Conservation (phyloP, 2,888 invertebrate genomes). For the Eupsilia transversa region DNA sequence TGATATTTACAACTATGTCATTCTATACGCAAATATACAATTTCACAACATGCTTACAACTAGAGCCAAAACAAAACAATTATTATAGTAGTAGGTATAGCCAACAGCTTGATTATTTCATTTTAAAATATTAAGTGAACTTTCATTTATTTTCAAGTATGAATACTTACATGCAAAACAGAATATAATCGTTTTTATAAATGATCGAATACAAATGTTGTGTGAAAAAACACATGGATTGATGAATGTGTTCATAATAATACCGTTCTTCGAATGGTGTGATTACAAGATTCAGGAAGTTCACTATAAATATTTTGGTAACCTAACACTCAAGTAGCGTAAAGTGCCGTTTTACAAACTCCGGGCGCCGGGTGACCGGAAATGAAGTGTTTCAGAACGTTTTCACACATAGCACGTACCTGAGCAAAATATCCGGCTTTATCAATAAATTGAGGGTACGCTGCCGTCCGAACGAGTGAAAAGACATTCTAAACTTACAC, state of each 20-base stretch:
- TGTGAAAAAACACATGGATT: not conserved
- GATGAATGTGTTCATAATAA: conserved; percentile 17
- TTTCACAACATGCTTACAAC: conserved; percentile 48
- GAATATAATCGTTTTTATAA: not conserved
- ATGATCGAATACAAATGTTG: not conserved
- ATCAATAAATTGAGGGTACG: too few relatives aligned
- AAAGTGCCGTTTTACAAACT: conserved; percentile 3
- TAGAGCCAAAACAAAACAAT: conserved; percentile 38
- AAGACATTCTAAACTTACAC: too few relatives aligned
- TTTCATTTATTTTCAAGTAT: not conserved
- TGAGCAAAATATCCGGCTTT: too few relatives aligned
- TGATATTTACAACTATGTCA: conserved; percentile 51
- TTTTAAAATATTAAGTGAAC: conserved; percentile 6
- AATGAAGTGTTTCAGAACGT: not conserved
- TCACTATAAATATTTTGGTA: conserved; percentile 41
- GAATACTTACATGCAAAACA: not conserved
- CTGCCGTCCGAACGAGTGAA: too few relatives aligned
- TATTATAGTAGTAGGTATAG: not conserved
- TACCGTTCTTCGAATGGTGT: conserved; percentile 7
- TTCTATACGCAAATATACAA: conserved; percentile 39
- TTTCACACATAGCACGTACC: not conserved
- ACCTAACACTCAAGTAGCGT: conserved; percentile 5
- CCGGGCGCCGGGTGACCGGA: not conserved
- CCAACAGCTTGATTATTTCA: not conserved
- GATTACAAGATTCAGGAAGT: conserved; percentile 28